Conservation (phyloP, 2,113 vertebrate genomes). For the Sarotherodon lohbergeri region DNA sequence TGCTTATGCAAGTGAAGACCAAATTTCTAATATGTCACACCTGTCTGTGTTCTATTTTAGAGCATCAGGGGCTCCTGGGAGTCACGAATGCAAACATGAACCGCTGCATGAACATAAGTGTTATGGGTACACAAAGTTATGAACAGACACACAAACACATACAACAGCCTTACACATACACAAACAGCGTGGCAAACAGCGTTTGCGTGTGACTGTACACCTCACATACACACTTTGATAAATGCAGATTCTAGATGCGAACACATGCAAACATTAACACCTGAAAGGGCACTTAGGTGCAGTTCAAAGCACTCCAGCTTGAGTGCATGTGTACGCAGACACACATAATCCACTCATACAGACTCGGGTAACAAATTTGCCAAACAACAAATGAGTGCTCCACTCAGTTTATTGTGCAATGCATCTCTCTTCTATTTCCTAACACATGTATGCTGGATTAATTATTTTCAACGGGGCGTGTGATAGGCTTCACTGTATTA, state of each 20-base stretch:
- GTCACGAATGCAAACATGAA: background rate
- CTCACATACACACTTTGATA: background rate
- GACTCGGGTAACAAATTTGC: conserved; percentile 11
- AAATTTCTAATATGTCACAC: conserved; percentile 28
- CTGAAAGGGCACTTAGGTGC: background rate
- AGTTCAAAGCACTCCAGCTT: background rate
- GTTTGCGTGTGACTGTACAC: background rate
- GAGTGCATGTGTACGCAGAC: background rate
- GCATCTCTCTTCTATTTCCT: background rate
- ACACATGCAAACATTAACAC: background rate
- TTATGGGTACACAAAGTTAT: background rate
- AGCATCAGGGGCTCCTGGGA: background rate
- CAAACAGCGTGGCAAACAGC: background rate
- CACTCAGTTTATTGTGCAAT: conserved; percentile 17
- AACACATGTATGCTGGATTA: conserved; percentile 37
- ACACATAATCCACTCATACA: background rate
- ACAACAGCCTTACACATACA: background rate
- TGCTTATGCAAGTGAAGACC: background rate
- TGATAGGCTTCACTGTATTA: conserved; percentile 58
- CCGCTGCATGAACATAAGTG: background rate
- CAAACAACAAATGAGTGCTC: conserved; percentile 21
- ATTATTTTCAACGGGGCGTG: conserved; percentile 53
- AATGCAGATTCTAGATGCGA: background rate
- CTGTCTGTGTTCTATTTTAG: conserved; percentile 22
- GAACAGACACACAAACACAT: background rate